phyloP scores from a whole-genome alignment of 2,113 vertebrate genomes.

The Larimichthys polyactis region DNA sequence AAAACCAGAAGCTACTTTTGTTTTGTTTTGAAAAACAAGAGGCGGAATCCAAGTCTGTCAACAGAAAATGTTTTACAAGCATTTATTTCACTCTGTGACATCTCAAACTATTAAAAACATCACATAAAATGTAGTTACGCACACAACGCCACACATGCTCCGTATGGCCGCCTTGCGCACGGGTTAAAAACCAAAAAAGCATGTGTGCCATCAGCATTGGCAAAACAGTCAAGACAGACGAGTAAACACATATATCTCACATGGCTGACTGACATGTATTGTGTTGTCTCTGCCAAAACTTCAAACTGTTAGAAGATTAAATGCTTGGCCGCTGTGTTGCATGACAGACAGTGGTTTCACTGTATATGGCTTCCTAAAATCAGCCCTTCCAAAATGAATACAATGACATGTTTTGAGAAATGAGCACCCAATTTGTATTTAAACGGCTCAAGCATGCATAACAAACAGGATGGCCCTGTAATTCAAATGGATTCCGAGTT shows the following conservation, averaged over 20 bases:
- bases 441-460: background rate
- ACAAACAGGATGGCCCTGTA: background rate
- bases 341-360: background rate
- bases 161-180: background rate
- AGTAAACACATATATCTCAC: background rate
- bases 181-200: background rate
- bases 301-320: background rate
- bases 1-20: constrained; percentile 48
- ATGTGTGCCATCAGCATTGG: background rate
- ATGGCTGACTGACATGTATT: background rate
- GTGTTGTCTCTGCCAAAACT: background rate
- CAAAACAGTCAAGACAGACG: background rate
- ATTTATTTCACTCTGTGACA: constrained; percentile 23
- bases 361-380: background rate
- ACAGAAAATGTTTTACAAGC: constrained; percentile 17
- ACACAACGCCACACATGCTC: background rate
- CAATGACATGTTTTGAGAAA: background rate
- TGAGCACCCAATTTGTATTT: background rate
- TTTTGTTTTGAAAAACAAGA: constrained; percentile 37
- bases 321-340: background rate
- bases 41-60: background rate
- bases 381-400: background rate
- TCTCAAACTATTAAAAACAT: constrained; percentile 22
- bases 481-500: background rate
- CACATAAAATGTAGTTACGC: background rate